These are phyloP conservation scores for Hydrolagus colliei DNA, from an alignment of 2,797 vertebrate species.

Conservation along the genomic window DNA sequence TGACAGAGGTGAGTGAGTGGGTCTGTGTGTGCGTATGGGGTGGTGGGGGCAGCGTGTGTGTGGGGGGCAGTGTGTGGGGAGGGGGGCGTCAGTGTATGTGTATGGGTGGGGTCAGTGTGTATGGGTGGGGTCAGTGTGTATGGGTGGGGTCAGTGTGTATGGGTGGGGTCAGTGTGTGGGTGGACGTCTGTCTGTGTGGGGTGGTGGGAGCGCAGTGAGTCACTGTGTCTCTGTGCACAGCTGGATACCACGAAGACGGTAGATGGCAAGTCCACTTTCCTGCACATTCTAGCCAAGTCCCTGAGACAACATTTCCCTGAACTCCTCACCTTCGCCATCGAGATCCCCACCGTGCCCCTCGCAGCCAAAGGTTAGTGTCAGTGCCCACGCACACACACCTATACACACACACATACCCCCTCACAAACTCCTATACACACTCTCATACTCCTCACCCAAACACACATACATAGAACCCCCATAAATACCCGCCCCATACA, in stretches of 20 bases:
- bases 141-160: neutral
- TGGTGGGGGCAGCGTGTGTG: neutral
- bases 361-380: constrained; percentile 83
- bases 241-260: constrained; percentile 95
- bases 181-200: neutral
- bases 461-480: neutral
- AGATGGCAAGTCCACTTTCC: constrained; percentile 93
- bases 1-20: constrained; percentile 74
- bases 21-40: neutral
- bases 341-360: constrained; percentile 81
- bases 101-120: neutral
- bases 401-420: neutral
- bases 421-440: neutral
- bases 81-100: too few relatives aligned
- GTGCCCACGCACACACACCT: too few relatives aligned
- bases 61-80: neutral
- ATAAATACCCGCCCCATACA: neutral
- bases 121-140: neutral
- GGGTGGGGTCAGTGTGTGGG: neutral
- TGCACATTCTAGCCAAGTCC: constrained; percentile 97
- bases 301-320: constrained; percentile 96
- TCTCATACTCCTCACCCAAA: neutral
- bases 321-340: constrained; percentile 87
- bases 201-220: neutral
- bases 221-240: constrained; percentile 47